Conservation (phyloP, 2,888 invertebrate species). For the Pollenia amentaria region DNA sequence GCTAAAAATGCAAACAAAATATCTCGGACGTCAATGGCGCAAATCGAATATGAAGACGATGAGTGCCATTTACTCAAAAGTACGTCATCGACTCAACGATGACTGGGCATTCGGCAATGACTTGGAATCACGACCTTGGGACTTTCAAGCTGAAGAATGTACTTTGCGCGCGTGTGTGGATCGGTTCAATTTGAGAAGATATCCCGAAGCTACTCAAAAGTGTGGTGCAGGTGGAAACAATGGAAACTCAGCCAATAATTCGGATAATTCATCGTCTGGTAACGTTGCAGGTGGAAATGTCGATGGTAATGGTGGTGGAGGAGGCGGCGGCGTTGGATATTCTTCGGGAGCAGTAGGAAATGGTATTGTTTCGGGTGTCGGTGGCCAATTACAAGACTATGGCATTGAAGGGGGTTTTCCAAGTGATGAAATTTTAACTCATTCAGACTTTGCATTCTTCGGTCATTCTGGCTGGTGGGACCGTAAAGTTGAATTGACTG, state of each 20-base stretch:
- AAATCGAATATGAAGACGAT: slow-evolving; percentile 99
- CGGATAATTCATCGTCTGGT: slow-evolving; percentile 80
- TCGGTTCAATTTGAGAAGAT: slow-evolving; percentile 97
- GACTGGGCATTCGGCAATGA: slow-evolving; percentile 99
- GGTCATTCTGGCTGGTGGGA: slow-evolving; percentile 85
- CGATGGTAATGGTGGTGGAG: slow-evolving; percentile 78
- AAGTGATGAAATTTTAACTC: slow-evolving; percentile 83
- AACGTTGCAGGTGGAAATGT: slow-evolving; percentile 77
- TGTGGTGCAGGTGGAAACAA: slow-evolving; percentile 81
- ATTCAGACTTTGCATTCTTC: slow-evolving; percentile 83
- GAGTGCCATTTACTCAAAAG: slow-evolving; percentile 99
- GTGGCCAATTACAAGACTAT: slow-evolving; percentile 79
- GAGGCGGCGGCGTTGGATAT: slow-evolving; percentile 73
- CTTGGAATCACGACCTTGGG: slow-evolving; percentile 98
- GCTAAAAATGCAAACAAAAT: slow-evolving; percentile 99
- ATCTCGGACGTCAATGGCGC: slow-evolving; percentile 99
- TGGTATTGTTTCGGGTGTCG: slow-evolving; percentile 63
- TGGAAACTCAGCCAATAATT: slow-evolving; percentile 81
- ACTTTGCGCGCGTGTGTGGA: slow-evolving; percentile 97
- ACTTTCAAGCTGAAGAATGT: slow-evolving; percentile 99
- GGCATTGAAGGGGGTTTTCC: slow-evolving; percentile 83
- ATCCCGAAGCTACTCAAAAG: slow-evolving; percentile 86
- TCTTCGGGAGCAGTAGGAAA: slow-evolving; percentile 74
- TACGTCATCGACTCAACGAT: slow-evolving; percentile 97
- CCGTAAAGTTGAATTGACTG: slow-evolving; percentile 90